Base-by-base conservation (phyloP, 1,140 invertebrate species). In the Trichoplusia ni region DNA sequence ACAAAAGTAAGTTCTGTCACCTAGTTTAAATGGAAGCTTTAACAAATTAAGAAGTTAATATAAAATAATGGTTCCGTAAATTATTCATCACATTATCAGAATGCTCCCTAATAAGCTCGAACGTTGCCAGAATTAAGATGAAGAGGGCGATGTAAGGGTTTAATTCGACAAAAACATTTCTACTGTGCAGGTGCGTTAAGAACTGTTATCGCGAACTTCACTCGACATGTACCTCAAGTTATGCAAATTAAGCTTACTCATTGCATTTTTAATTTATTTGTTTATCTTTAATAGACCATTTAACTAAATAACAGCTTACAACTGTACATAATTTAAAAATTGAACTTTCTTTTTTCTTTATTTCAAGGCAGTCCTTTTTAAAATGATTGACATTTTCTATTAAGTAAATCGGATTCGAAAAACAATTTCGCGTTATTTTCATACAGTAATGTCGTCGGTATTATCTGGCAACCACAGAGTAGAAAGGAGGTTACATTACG, bases 11-110 rank as follows among this genome's bases (percentile, higher is more conserved):
- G 14, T 49, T 49, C 46, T 25, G 29, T 18, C 16, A 51, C 18
- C 29, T 5, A 13, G 19, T 5, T n/a, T 49, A 31, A 49, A 31
- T 25, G 46, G 23, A 49, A 49, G 46, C 46, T 49, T 49, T 49
- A 49, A 49, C 46, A 31, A 49, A 49, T 49, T 49, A 49, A 49
- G 46, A 49, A 49, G 46, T 49, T 51, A 51, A 33, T 33, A 51
- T 51, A 51, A 51, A 51, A 35, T 33, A 51, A 51, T 51, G 31
- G 33, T 51, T 35, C 47, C 47, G 27, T 51, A 35, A 51, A 51
- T 51, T 51, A 51, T 51, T 51, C 47, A 51, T 51, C 47, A 8
- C 13, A 51, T 51, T 51, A 51, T 51, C 31, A 51, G 47, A 29
- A 23, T 51, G 31, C 47, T 27, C 23, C n/a, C 23, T 51, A 51